Base-by-base conservation (phyloP, 2,888 invertebrate genomes). In the Brachyptera risi region DNA sequence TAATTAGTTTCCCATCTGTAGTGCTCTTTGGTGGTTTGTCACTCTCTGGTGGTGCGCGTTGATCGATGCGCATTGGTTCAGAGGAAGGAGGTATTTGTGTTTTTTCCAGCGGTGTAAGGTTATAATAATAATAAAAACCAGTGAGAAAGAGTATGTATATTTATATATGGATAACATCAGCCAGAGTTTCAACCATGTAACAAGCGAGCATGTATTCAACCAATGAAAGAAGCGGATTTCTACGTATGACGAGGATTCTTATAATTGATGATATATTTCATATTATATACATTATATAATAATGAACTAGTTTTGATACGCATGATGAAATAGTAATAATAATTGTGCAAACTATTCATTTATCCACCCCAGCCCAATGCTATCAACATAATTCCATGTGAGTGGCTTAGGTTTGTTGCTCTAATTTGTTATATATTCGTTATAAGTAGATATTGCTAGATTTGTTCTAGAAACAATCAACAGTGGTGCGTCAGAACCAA, bases 31-130 rank as follows among this genome's bases (percentile, higher is more conserved):
- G 17, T 23, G 23, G 54, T 24, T 11, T 60, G 40, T n/a, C n/a
- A n/a, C 40, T 60, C 54, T 37, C 60, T n/a, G 56, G 47, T 50
- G 35, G 61, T 58, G 58, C n/a, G n/a, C n/a, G n/a, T n/a, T n/a
- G n/a, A n/a, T n/a, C n/a, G n/a, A n/a, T n/a, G n/a, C n/a, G n/a
- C n/a, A 44, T 49, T 35, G 57, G 58, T 47, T 58, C 17, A 35
- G 27, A 26, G 47, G 50, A 37, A 38, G 59, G 47, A 37, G 50
- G 37, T 11, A 19, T 23, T 11, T n/a, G 15, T n/a, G 51, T 49
- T 49, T 11, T 51, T 24, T 51, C 50, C 50, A 37, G 54, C 54
- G 54, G 54, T 54, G 54, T 21, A 21, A 23, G 37, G 54, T 35
- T 54, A 54, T 54, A 54, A 54, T 54, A 54, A 54, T 35, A 54